A percentile compares a stretch with the other conserved stretches of the same genome.
Conservation (phyloP, 2,797 vertebrate genomes). For the Syngnathus rostellatus region DNA sequence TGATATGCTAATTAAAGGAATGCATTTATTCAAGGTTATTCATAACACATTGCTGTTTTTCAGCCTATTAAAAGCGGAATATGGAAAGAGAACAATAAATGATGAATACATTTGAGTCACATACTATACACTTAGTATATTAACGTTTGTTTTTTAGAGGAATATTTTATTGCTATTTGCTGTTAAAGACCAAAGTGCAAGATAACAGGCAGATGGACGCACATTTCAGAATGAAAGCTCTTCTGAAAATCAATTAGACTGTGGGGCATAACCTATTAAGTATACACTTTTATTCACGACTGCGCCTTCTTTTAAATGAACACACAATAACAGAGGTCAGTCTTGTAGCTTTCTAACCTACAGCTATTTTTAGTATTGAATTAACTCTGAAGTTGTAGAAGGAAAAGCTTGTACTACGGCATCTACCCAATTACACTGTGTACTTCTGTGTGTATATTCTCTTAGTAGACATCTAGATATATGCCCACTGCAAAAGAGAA, state of each 20-base stretch:
- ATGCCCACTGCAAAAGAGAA: background rate
- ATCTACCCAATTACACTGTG: conserved; percentile 45
- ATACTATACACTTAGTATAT: background rate
- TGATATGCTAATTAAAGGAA: background rate
- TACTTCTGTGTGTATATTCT: conserved; percentile 7
- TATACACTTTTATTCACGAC: background rate
- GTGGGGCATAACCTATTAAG: conserved; percentile 34
- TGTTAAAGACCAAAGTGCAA: background rate
- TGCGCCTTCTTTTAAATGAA: conserved; percentile 8
- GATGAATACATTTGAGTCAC: background rate
- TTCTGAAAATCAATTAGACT: conserved; percentile 62
- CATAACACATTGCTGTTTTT: background rate
- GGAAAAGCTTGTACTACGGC: conserved; percentile 39
- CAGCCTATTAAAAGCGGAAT: background rate
- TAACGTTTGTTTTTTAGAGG: background rate
- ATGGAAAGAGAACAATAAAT: background rate
- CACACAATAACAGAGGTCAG: conserved; percentile 16
- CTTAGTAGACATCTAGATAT: background rate
- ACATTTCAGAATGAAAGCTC: conserved; percentile 42
- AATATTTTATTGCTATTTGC: background rate
- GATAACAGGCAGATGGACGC: conserved; percentile 11
- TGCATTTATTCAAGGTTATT: background rate
- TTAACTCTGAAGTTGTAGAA: conserved; percentile 47
- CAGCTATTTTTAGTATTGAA: conserved; percentile 55
- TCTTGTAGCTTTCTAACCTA: conserved; percentile 34